These are phyloP conservation scores for Synanthedon tipuliformis DNA, from an alignment of 2,888 invertebrate species.

Conservation along the genomic window DNA sequence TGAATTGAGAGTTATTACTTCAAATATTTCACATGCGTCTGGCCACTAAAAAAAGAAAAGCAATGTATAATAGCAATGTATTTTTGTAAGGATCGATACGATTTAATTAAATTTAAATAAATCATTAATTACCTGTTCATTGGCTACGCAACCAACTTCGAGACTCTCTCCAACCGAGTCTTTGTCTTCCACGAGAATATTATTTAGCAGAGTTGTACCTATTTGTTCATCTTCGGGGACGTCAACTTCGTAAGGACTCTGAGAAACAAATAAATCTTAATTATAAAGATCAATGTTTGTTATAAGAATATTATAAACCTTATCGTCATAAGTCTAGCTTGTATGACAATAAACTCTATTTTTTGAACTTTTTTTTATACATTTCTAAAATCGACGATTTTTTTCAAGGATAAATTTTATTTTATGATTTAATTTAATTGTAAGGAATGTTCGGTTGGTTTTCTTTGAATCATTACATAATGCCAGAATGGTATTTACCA, in stretches of 20 bases:
- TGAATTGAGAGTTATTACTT: constrained; percentile 71
- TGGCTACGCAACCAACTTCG: constrained; percentile 75
- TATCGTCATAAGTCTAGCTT: too few species aligned
- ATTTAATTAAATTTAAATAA: not conserved
- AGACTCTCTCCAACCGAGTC: constrained; percentile 86
- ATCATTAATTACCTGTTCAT: constrained; percentile 45
- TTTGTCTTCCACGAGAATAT: constrained; percentile 80
- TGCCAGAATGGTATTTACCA: too few species aligned
- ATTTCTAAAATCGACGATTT: too few species aligned
- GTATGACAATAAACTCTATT: too few species aligned
- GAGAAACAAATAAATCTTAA: constrained; percentile 6
- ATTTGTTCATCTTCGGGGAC: constrained; percentile 81
- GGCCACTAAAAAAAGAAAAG: constrained; percentile 64
- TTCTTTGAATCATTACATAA: too few species aligned
- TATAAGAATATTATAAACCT: too few species aligned
- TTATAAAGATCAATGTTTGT: constrained; percentile 14
- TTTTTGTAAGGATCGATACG: too few species aligned
- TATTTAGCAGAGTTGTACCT: constrained; percentile 78
- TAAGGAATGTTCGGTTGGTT: too few species aligned
- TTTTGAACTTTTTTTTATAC: too few species aligned
- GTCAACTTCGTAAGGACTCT: constrained; percentile 84
- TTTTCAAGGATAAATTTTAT: too few species aligned
- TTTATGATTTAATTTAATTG: too few species aligned
- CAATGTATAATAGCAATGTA: too few species aligned
- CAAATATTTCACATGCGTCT: constrained; percentile 79